phyloP scores from a whole-genome alignment of 2,797 vertebrate species.

The Sarcophilus harrisii region DNA sequence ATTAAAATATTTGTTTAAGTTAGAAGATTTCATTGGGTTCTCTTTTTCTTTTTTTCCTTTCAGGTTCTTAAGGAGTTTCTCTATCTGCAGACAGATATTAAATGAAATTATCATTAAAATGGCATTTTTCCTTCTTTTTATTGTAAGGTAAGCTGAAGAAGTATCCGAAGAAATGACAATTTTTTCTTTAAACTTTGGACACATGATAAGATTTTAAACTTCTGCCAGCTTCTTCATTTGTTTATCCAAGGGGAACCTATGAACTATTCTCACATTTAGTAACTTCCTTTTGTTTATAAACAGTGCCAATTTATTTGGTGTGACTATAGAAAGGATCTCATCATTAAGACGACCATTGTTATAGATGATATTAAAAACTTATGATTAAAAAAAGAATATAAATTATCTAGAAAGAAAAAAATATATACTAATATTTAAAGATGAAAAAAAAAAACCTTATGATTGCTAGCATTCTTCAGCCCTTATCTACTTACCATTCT shows the following conservation, averaged over 20 bases:
- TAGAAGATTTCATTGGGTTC: neutral
- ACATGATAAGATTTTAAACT: neutral
- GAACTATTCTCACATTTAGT: neutral
- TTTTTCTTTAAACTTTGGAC: neutral
- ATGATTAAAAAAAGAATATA: neutral
- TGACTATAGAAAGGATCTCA: neutral
- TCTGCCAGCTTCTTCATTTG: neutral
- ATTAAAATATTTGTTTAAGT: neutral
- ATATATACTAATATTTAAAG: no score
- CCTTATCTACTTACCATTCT: neutral
- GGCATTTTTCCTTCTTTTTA: neutral
- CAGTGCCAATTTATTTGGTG: neutral
- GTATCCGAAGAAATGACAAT: neutral
- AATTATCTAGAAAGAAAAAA: no score
- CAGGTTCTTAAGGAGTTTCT: neutral
- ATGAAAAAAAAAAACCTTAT: neutral
- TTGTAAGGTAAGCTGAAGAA: neutral
- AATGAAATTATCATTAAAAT: neutral
- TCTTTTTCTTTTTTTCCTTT: neutral
- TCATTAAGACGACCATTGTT: neutral
- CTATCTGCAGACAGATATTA: neutral
- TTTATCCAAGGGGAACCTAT: neutral
- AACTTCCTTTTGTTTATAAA: neutral
- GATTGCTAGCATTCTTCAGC: neutral
- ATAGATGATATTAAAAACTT: neutral